These are phyloP conservation scores for mouse (Mus musculus) DNA, from an alignment of 2,113 vertebrate genomes.

Conservation along the genomic window DNA sequence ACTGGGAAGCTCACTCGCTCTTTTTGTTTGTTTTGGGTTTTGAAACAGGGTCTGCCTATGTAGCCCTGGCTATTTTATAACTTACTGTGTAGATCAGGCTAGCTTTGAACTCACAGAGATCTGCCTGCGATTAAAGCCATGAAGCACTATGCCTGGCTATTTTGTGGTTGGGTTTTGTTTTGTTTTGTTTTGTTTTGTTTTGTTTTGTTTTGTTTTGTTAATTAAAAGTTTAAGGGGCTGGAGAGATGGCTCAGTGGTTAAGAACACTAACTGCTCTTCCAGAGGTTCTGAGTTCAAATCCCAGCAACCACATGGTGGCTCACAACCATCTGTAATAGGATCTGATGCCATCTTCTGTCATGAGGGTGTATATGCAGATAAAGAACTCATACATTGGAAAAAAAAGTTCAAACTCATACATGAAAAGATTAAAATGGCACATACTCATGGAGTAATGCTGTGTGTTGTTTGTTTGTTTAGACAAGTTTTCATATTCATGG, in stretches of 20 bases:
- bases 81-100: neutral
- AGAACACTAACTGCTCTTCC: too few species aligned
- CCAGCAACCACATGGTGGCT: too few species aligned
- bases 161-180: neutral
- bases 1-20: neutral
- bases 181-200: neutral
- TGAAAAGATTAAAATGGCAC: neutral
- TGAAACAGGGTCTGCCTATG: neutral
- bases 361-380: too few species aligned
- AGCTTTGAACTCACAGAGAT: neutral
- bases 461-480: neutral
- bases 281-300: too few species aligned
- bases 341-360: too few species aligned
- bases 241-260: too few species aligned
- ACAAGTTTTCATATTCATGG: neutral
- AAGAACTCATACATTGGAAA: too few species aligned
- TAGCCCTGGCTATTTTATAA: neutral
- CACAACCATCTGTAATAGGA: too few species aligned
- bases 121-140: neutral
- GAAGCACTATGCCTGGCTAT: neutral
- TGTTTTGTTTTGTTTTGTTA: too few species aligned
- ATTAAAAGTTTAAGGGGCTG: too few species aligned
- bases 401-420: neutral
- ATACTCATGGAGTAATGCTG: neutral
- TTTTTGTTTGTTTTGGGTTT: neutral